Base-by-base conservation (phyloP, 2,888 invertebrate genomes). In the Keiferia lycopersicella region DNA sequence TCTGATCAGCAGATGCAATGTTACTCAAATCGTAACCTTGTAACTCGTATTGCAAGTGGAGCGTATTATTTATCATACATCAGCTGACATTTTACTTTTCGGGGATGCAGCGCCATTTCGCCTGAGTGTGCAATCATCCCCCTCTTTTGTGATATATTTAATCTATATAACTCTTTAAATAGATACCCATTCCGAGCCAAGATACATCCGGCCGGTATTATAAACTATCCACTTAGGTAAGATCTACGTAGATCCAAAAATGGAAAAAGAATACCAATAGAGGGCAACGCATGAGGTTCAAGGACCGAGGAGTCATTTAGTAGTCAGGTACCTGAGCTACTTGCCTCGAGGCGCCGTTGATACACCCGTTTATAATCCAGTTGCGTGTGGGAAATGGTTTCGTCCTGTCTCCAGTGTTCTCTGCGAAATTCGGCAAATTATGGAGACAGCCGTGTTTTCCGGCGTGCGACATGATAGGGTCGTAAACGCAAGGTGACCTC, bases 61-160 rank as follows among this genome's bases (percentile, higher is more conserved):
- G 81, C 83, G 77, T 82, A 81, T 83, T 85, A 86, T 86, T 86
- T 83, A 84, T 86, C 73, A 73, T 73, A 4, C 34, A 34, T 34
- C 34, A 77, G 77, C 80, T 88, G 89, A 85, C 90, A 90, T 89
- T 90, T 88, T 78, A 75, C 72, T 74, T 80, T 72, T 82, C 68
- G 73, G 73, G 78, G 80, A 76, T 77, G 83, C 79, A 26, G 2
- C 34, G 1, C 82, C 79, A 81, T 82, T 78, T 80, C 76, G 72
- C 69, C 74, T 70, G 68, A 77, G 86, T 86, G 84, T 78, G 77
- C 74, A 88, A 88, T 72, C 65, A 65, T 69, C 69, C 39, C 14
- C n/a, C n/a, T 26, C 30, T n/a, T n/a, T 14, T 3, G 34, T 34
- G 8, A 26, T 10, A 34, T 34, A 2, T 30, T 56, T 56, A n/a